A percentile compares a stretch with the other conserved stretches of the same genome.
Evolutionary conservation across 2,113 vertebrate species (phyloP).

Genomic region (Trematocara zebra): DNA sequence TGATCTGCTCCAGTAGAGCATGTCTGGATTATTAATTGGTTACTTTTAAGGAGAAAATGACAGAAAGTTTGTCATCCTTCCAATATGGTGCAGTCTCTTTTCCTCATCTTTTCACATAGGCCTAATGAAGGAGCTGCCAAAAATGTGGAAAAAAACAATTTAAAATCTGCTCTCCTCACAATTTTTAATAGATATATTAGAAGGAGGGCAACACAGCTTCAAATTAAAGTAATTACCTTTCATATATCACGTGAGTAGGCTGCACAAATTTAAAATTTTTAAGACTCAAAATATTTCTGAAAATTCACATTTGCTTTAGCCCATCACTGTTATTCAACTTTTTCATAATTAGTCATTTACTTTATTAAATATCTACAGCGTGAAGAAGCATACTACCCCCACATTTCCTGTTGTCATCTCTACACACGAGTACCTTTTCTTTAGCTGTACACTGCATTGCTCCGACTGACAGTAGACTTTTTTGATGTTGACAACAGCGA

Average conservation of each 20-base stretch:
- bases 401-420: neutral
- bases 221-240: neutral
- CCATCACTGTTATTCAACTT: neutral
- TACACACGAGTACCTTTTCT: neutral
- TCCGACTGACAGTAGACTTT: slow-evolving; percentile 30
- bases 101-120: neutral
- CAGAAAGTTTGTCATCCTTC: neutral
- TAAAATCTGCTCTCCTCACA: neutral
- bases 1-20: neutral
- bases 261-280: neutral
- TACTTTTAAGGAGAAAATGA: neutral
- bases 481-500: slow-evolving; percentile 50
- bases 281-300: neutral
- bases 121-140: neutral
- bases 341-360: neutral
- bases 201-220: neutral
- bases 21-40: neutral
- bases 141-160: neutral
- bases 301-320: neutral
- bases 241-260: neutral
- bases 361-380: neutral
- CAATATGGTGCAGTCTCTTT: neutral
- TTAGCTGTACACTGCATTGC: neutral
- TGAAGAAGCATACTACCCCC: neutral
- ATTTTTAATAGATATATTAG: neutral